These are phyloP conservation scores for Pycnonotus jocosus DNA, from an alignment of 2,113 vertebrate species.

Conservation along the genomic window DNA sequence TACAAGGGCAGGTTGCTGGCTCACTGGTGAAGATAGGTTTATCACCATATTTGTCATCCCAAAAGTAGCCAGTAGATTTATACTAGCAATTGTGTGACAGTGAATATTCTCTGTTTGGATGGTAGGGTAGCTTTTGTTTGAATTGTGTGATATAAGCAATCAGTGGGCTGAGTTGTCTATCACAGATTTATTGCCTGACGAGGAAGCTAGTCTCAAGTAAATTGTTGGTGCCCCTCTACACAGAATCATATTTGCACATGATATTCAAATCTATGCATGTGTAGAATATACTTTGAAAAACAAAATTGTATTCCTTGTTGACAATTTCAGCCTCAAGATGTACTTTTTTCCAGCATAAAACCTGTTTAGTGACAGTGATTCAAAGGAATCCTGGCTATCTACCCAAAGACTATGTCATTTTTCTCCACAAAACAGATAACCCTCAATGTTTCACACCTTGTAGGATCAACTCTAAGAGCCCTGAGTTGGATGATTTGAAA, in stretches of 20 bases:
- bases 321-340: background rate
- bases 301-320: background rate
- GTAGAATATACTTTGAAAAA: background rate
- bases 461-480: background rate
- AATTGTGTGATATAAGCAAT: background rate
- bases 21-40: background rate
- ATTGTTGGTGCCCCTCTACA: background rate
- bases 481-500: background rate
- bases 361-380: background rate
- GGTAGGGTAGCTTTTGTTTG: background rate
- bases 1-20: background rate
- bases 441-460: background rate
- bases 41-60: background rate
- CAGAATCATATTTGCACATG: background rate
- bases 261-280: background rate
- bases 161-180: background rate
- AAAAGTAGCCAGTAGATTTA: background rate
- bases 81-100: background rate
- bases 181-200: background rate
- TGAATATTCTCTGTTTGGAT: background rate
- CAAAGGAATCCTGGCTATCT: background rate
- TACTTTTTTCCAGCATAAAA: background rate
- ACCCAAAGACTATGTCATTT: background rate
- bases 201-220: background rate
- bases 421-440: background rate